Evolutionary conservation across 2,797 vertebrate genomes (phyloP).

Genomic region (Prunella strophiata): DNA sequence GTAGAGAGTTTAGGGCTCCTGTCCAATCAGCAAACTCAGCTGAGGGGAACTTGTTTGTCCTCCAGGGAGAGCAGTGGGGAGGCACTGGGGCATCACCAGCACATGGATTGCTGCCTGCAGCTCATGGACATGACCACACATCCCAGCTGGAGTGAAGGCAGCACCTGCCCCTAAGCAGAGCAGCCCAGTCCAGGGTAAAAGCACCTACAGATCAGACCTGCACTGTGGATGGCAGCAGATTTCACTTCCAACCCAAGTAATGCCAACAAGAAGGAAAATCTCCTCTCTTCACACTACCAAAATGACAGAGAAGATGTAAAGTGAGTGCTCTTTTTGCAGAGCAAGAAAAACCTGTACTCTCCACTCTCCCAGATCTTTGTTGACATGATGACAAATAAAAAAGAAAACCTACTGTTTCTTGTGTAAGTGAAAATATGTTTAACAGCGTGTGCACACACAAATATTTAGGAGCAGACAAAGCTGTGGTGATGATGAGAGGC

Average conservation of each 20-base stretch:
- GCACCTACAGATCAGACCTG: background rate
- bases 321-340: background rate
- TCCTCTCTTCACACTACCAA: background rate
- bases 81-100: background rate
- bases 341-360: background rate
- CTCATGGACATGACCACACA: background rate
- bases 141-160: background rate
- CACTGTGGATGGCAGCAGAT: background rate
- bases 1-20: background rate
- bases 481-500: background rate
- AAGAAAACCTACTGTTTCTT: background rate
- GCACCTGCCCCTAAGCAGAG: background rate
- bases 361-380: background rate
- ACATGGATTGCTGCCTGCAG: background rate
- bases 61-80: background rate
- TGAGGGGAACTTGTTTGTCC: background rate
- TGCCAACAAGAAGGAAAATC: background rate
- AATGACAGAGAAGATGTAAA: background rate
- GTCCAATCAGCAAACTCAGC: background rate
- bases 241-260: background rate
- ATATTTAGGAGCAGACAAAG: background rate
- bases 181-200: background rate
- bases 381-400: background rate
- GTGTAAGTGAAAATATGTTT: background rate
- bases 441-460: accelerated